phyloP scores from a whole-genome alignment of 2,888 invertebrate genomes.

The Lithophane semibrunnea region DNA sequence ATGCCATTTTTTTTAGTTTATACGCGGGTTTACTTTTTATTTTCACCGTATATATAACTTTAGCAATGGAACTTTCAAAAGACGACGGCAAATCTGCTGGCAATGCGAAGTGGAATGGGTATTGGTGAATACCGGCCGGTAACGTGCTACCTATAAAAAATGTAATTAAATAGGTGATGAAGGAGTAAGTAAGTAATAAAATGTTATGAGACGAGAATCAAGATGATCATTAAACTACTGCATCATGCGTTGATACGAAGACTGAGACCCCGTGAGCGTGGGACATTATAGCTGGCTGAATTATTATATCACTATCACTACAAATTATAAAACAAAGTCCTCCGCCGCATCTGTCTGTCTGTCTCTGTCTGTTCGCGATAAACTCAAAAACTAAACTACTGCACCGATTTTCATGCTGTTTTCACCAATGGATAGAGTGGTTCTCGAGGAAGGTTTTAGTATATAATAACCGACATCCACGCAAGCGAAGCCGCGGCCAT shows the following conservation, averaged over 20 bases:
- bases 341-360: too few relatives aligned
- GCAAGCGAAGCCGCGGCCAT: too few relatives aligned
- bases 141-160: constrained; percentile 75
- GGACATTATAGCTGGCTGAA: neutral
- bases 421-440: too few relatives aligned
- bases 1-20: constrained; percentile 71
- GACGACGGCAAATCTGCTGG: constrained; percentile 82
- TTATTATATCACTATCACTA: too few relatives aligned
- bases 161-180: neutral
- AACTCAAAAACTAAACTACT: too few relatives aligned
- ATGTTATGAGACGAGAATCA: neutral
- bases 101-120: constrained; percentile 82
- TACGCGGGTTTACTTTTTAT: constrained; percentile 77
- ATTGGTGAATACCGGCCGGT: constrained; percentile 76
- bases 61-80: constrained; percentile 81
- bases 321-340: too few relatives aligned
- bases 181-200: neutral
- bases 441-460: too few relatives aligned
- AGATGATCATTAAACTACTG: neutral
- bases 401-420: too few relatives aligned
- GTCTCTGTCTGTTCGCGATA: too few relatives aligned
- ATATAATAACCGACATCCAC: too few relatives aligned
- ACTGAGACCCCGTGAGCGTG: neutral
- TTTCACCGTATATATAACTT: constrained; percentile 79
- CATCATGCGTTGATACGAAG: neutral